Base-by-base conservation (phyloP, 2,113 vertebrate genomes). In the Solenodon paradoxus region DNA sequence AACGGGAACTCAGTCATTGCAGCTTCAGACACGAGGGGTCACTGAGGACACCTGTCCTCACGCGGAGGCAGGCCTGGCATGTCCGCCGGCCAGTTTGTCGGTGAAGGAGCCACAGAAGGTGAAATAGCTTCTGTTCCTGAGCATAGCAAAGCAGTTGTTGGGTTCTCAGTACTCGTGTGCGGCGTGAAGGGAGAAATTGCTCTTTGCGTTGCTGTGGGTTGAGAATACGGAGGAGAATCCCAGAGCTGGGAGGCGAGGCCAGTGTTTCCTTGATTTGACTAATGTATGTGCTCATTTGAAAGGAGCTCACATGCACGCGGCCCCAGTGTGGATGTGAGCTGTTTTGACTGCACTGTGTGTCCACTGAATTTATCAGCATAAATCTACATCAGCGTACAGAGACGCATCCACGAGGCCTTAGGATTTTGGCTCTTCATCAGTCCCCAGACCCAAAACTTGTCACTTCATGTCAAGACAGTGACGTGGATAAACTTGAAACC, bases 51-150 rank as follows among this genome's bases (percentile, higher is more conserved):
- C 22, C 15, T 38, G 12, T 84, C 10, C 19, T 11, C 13, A 11
- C 8, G 30, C 38, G 49, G 7, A 40, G 16, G 1, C 10, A 26
- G 0, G 3, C 12, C 8, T 38, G 17, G 32, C 75, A 49, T 0
- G 0, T 24, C 3, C 42, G 28, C 10, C 20, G 1, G 15, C 2
- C 35, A 24, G 3, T 38, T 7, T 71, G n/a, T n/a, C 24, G 45
- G 47, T 38, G 24, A 3, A 20, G 45, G 45, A 28, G 30, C 28
- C 57, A 13, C 30, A 32, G 93, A 63, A 2, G 13, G 20, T 32
- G 47, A 57, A 55, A 4, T 3, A 12, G 7, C 38, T 57, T 7
- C 6, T 0, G 0, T 24, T 42, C 75, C 72, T 68, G 66, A 51
- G 66, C 26, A 6, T 0, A 47, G 66, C 5, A 32, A 72, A 57